Evolutionary conservation across 2,797 vertebrate species (phyloP), one percentile per base, ranked within the genome.

Genomic region (Delichon dasypus): DNA sequence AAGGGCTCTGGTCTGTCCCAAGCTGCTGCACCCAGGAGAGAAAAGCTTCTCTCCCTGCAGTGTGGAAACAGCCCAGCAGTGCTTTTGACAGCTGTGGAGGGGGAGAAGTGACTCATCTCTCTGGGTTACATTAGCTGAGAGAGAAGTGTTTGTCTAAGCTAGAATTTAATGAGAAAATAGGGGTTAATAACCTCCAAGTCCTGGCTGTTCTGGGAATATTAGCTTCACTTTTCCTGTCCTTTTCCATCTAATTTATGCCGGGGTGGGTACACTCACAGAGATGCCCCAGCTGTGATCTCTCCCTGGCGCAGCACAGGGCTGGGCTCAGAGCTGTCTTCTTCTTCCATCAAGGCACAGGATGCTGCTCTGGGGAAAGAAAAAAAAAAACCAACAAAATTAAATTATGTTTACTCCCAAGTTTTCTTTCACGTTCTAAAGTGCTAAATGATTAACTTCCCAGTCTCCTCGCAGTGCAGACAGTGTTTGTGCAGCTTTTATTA

Each of bases 131-230:
- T 70, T 76, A 66, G 79, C 62, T 16, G 73, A 93, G 55, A 42
- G 64, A 67, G 68, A 85, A 93, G n/a, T 75, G 64, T 90, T 94
- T 86, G 77, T 67, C 83, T 89, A 66, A 90, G 82, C 66, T 86
- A 62, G 79, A 94, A 93, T 79, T 93, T 94, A 83, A 83, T 54
- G 45, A 96, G 54, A 83, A 94, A 94, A 84, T 32, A 66, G 48
- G 70, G 85, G 89, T 92, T 93, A 89, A 88, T 74, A 81, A 70
- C 51, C 58, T 89, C 51, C 48, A 23, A 54, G 44, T 77, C 51
- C 30, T 66, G 75, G 9, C 21, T 89, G 50, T 61, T 84, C 71
- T 89, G 76, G 68, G 70, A 89, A 70, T 55, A 58, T 61, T 72
- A 40, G 44, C 87, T 88, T 78, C 48, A 51, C 7, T 65, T 94